A percentile compares a stretch with the other conserved stretches of the same genome.
Conservation (phyloP, 2,888 invertebrate genomes). For the Octonoba sinensis region DNA sequence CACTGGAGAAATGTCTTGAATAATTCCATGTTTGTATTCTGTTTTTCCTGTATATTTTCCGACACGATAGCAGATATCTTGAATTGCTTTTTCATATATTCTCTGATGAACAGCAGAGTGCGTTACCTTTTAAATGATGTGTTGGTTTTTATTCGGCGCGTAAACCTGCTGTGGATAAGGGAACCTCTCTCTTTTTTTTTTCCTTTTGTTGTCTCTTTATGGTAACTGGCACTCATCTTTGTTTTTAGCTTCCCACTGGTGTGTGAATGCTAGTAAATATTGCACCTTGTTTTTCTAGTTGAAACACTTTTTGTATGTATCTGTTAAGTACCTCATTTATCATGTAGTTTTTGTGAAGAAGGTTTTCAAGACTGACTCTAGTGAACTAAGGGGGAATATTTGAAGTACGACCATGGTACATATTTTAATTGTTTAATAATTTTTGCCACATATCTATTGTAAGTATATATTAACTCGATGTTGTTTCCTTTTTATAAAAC, state of each 20-base stretch:
- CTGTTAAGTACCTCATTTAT: neutral
- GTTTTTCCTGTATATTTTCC: constrained; percentile 35
- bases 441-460: too few species aligned
- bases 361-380: too few species aligned
- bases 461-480: too few species aligned
- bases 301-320: neutral
- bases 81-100: constrained; percentile 16
- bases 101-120: constrained; percentile 16
- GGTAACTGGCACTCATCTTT: constrained; percentile 42
- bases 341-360: neutral
- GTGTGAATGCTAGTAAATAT: neutral
- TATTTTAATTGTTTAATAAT: too few species aligned
- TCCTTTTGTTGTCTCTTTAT: constrained; percentile 34
- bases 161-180: constrained; percentile 42
- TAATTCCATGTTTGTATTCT: constrained; percentile 54
- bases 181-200: neutral
- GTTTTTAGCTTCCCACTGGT: neutral
- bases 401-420: too few species aligned
- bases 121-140: constrained; percentile 9
- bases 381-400: too few species aligned
- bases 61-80: constrained; percentile 7
- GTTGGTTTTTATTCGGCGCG: constrained; percentile 32
- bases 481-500: too few species aligned
- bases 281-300: neutral
- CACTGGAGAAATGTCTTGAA: constrained; percentile 21